Evolutionary conservation across 1,140 invertebrate genomes (phyloP).

Genomic region (Coenobita brevimanus): DNA sequence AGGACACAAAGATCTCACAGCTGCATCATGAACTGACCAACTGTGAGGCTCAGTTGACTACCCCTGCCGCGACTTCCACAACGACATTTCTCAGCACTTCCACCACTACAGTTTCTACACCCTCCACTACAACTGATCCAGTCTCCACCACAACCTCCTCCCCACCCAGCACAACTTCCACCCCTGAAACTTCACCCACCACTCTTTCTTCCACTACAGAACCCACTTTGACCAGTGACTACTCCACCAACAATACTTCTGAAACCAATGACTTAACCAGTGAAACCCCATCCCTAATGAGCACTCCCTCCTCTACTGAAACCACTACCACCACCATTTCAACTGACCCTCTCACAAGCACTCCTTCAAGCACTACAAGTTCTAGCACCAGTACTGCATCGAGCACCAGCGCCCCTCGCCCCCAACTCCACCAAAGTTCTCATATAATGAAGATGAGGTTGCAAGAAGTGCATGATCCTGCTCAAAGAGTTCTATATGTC

Average conservation of each 20-base stretch:
- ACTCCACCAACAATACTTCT: neutral
- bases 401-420: too few relatives aligned
- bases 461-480: too few relatives aligned
- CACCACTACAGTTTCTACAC: neutral
- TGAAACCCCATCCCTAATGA: neutral
- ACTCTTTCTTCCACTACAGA: neutral
- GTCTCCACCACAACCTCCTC: neutral
- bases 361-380: too few relatives aligned
- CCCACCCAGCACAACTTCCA: neutral
- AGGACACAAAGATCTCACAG: neutral
- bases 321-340: neutral
- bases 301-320: neutral
- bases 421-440: too few relatives aligned
- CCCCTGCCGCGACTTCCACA: neutral
- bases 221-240: neutral
- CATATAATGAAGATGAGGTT: too few relatives aligned
- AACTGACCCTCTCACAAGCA: too few relatives aligned
- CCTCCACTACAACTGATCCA: neutral
- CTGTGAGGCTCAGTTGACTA: neutral
- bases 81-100: too few relatives aligned
- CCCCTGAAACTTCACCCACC: neutral
- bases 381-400: too few relatives aligned
- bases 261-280: neutral
- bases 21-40: neutral
- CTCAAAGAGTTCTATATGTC: too few relatives aligned